phyloP scores from a whole-genome alignment of 1,140 invertebrate genomes.

The Ladona fulva region DNA sequence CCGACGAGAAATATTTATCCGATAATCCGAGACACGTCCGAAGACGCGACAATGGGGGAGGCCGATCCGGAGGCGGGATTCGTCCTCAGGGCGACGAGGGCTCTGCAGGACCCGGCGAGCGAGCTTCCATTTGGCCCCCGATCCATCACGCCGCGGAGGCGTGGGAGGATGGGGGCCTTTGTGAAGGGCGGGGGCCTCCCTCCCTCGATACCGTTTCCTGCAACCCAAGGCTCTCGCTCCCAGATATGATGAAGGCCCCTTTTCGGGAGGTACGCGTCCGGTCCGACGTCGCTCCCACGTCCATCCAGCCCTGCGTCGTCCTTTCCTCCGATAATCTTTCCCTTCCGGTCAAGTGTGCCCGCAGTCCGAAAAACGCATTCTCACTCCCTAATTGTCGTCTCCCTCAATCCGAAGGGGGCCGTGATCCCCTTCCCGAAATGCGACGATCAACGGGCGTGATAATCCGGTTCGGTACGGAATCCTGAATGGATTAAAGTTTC shows the following conservation, averaged over 20 bases:
- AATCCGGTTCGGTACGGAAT: too few species aligned
- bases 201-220: background rate
- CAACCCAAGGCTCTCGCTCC: background rate
- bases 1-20: too few species aligned
- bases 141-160: background rate
- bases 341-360: slow-evolving; percentile 6
- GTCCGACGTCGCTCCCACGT: background rate
- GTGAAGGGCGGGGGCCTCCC: too few species aligned
- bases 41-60: too few species aligned
- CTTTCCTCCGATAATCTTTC: background rate
- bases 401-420: too few species aligned
- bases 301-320: background rate
- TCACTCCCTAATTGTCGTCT: background rate
- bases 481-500: too few species aligned
- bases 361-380: background rate
- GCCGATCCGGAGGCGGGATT: too few species aligned
- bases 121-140: too few species aligned
- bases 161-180: background rate
- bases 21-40: too few species aligned
- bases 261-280: background rate
- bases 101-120: too few species aligned
- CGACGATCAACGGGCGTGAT: background rate
- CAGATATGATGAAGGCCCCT: background rate
- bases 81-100: too few species aligned
- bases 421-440: too few species aligned